Percentiles rank a stretch among this genome's conserved stretches.
These are phyloP conservation scores for Dinocampus coccinellae DNA, from an alignment of 2,888 invertebrate genomes.

Conservation along the genomic window DNA sequence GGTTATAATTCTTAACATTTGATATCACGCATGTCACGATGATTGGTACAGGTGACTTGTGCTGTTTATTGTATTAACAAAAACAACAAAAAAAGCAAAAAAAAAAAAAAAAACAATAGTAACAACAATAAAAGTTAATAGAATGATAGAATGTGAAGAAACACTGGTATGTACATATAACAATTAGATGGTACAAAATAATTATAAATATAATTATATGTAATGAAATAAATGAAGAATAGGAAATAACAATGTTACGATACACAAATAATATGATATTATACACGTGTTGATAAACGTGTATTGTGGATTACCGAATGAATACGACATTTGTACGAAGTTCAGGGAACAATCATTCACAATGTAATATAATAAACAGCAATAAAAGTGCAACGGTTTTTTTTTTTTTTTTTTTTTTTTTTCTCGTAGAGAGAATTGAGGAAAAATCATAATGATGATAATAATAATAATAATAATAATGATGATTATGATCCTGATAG, in stretches of 20 bases:
- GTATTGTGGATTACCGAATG: background rate
- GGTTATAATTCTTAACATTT: background rate
- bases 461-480: background rate
- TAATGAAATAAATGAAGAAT: background rate
- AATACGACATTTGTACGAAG: no score
- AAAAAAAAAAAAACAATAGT: background rate
- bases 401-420: no score
- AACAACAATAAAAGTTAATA: background rate
- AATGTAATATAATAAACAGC: constrained; percentile 31
- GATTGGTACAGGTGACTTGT: constrained; percentile 5
- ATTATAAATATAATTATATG: background rate
- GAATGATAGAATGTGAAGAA: constrained; percentile 4
- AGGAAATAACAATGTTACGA: background rate
- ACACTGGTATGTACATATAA: background rate
- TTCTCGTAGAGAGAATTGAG: no score
- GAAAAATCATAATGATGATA: constrained; percentile 14
- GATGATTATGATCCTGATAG: background rate
- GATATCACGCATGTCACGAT: constrained; percentile 14
- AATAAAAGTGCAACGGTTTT: constrained; percentile 36
- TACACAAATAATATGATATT: background rate
- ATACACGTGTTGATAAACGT: background rate
- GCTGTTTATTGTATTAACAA: background rate
- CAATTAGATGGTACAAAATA: background rate
- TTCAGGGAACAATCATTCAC: constrained; percentile 17
- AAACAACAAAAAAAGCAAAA: background rate